A percentile compares a stretch with the other conserved stretches of the same genome.
Conservation (phyloP, 23 tunicate genomes). For the Aplidium turbinatum region DNA sequence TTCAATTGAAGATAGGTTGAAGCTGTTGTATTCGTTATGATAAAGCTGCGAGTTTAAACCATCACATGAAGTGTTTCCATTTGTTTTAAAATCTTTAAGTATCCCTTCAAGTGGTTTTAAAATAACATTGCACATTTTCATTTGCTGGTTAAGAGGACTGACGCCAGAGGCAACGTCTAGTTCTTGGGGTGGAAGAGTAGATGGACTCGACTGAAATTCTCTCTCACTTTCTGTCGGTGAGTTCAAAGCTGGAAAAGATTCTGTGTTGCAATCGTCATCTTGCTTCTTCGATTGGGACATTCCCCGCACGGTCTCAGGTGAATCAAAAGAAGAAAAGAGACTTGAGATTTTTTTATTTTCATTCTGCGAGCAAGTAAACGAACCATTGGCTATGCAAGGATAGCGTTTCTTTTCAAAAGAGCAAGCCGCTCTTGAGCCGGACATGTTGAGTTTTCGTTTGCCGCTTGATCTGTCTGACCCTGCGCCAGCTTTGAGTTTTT, state of each 20-base stretch:
- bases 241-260: background rate
- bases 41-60: too few species aligned
- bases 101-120: conserved; percentile 24
- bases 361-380: too few species aligned
- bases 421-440: too few species aligned
- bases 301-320: conserved; percentile 28
- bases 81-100: background rate
- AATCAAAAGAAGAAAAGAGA: conserved; percentile 14
- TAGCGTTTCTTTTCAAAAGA: too few species aligned
- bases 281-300: conserved; percentile 1
- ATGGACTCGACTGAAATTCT: background rate
- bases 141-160: background rate
- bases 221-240: background rate
- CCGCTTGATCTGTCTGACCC: too few species aligned
- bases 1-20: background rate
- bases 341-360: background rate
- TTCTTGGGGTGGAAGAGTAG: background rate
- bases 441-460: too few species aligned
- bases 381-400: too few species aligned
- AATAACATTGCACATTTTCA: conserved; percentile 25
- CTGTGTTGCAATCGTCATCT: background rate
- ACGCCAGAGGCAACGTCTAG: background rate
- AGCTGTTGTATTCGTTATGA: too few species aligned
- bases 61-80: too few species aligned
- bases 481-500: too few species aligned